Evolutionary conservation across 92 coral and sea anemone genomes (phyloP).

Genomic region (Montipora capitata): DNA sequence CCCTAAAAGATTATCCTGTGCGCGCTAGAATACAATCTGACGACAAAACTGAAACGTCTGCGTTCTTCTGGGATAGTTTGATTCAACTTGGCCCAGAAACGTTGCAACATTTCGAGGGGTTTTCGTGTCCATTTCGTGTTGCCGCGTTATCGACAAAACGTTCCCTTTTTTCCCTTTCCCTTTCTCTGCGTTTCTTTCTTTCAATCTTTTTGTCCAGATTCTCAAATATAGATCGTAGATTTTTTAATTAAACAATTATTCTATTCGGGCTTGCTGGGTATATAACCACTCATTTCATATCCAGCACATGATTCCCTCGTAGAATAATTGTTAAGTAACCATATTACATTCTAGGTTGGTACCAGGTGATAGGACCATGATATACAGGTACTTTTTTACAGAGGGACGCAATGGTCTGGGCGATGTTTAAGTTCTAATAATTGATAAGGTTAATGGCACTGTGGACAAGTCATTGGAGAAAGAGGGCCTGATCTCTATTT

Average conservation of each 20-base stretch:
- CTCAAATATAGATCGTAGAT: too few species aligned
- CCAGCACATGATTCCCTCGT: too few species aligned
- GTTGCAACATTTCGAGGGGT: neutral
- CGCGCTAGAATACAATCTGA: slow-evolving; percentile 12
- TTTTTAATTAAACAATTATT: too few species aligned
- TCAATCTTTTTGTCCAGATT: too few species aligned
- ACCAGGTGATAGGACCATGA: neutral
- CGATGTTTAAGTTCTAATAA: too few species aligned
- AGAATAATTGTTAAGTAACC: too few species aligned
- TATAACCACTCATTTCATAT: too few species aligned
- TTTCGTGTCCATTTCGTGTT: neutral
- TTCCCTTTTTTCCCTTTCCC: neutral
- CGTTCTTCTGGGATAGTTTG: neutral
- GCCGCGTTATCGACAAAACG: neutral
- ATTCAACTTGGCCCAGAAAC: neutral
- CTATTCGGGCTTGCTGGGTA: too few species aligned
- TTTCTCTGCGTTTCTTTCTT: too few species aligned
- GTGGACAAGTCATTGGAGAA: too few species aligned
- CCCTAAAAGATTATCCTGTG: slow-evolving; percentile 19
- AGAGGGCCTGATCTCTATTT: too few species aligned
- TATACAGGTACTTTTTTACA: neutral
- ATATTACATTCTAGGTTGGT: neutral
- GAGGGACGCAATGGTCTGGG: too few species aligned
- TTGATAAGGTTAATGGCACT: neutral
- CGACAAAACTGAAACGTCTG: neutral